These are phyloP conservation scores for Syritta pipiens DNA, from an alignment of 2,888 invertebrate genomes.

Conservation along the genomic window DNA sequence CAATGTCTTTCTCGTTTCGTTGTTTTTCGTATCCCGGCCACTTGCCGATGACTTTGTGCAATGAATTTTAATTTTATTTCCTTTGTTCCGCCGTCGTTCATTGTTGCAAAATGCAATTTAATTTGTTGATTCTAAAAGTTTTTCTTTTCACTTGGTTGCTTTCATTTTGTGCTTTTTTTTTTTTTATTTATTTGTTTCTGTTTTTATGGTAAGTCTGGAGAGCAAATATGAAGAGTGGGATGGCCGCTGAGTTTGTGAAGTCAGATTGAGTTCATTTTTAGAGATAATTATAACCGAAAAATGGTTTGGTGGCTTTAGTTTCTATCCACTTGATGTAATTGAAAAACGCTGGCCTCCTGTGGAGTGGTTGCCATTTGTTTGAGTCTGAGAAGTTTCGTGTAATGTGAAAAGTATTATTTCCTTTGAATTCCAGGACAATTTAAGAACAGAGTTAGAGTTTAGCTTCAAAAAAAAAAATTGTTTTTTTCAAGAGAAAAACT, in stretches of 20 bases:
- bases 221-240: too few relatives aligned
- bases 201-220: too few relatives aligned
- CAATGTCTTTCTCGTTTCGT: conserved; percentile 39
- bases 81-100: neutral
- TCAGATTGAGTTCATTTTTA: conserved; percentile 19
- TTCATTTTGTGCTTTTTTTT: neutral
- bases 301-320: neutral
- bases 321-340: too few relatives aligned
- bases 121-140: conserved; percentile 64
- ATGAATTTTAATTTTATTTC: conserved; percentile 60
- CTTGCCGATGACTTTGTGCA: conserved; percentile 59
- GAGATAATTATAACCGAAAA: conserved; percentile 36
- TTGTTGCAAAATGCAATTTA: conserved; percentile 65
- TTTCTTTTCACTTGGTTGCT: conserved; percentile 36
- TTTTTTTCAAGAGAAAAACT: too few relatives aligned
- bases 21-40: conserved; percentile 47
- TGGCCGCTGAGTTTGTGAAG: conserved; percentile 12
- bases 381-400: too few relatives aligned
- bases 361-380: too few relatives aligned
- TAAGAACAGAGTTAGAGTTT: too few relatives aligned
- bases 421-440: too few relatives aligned
- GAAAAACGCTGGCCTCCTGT: too few relatives aligned
- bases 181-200: neutral
- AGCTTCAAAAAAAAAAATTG: too few relatives aligned
- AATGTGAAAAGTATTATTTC: too few relatives aligned